These are phyloP conservation scores for Mimas tiliae DNA, from an alignment of 2,888 invertebrate species.

Conservation along the genomic window DNA sequence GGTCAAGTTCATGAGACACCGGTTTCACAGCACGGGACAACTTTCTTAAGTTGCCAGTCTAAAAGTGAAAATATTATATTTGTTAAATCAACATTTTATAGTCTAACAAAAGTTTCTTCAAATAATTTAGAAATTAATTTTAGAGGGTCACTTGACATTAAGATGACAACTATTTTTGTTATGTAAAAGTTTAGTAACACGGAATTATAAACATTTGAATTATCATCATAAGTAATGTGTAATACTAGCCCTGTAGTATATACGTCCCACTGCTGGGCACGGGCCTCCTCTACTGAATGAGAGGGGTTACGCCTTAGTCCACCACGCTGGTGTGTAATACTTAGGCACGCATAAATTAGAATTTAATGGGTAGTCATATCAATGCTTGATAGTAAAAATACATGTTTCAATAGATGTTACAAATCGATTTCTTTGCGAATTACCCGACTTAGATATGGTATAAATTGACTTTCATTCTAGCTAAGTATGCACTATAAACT, in stretches of 20 bases:
- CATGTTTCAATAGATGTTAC: too few relatives aligned
- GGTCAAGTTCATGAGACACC: conserved; percentile 17
- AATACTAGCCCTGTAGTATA: too few relatives aligned
- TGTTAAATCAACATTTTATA: neutral
- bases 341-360: neutral
- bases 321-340: too few relatives aligned
- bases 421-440: too few relatives aligned
- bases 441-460: too few relatives aligned
- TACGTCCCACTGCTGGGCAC: too few relatives aligned
- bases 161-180: neutral
- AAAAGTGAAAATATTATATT: conserved; percentile 18
- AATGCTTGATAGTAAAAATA: too few relatives aligned
- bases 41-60: conserved; percentile 18
- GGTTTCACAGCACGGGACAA: conserved; percentile 18
- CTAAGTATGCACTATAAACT: too few relatives aligned
- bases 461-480: too few relatives aligned
- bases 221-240: neutral
- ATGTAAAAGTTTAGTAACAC: neutral
- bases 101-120: conserved; percentile 1
- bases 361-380: neutral
- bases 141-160: neutral
- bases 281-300: too few relatives aligned
- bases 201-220: neutral
- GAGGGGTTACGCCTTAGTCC: too few relatives aligned
- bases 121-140: conserved; percentile 3